Conservation (phyloP, 2,113 vertebrate genomes). For the Equus przewalskii region DNA sequence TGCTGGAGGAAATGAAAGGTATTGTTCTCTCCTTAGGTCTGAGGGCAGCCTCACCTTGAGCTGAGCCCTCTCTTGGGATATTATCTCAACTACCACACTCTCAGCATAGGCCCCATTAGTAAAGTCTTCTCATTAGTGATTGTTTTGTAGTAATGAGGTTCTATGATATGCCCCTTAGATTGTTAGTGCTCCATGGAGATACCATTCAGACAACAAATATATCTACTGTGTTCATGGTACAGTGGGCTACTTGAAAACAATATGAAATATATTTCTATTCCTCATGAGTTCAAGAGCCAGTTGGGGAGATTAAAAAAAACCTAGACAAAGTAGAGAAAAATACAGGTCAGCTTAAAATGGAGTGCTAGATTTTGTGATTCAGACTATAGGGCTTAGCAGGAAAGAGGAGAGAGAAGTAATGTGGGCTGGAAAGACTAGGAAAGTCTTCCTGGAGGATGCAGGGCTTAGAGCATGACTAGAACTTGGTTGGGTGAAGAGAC, state of each 20-base stretch:
- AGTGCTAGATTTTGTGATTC: not conserved
- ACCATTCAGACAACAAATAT: not conserved
- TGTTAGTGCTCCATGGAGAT: not conserved
- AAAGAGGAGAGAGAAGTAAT: not conserved
- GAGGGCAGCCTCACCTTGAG: not conserved
- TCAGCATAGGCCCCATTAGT: not conserved
- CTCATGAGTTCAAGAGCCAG: constrained; percentile 37
- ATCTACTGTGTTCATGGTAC: not conserved
- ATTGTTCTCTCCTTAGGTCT: not conserved
- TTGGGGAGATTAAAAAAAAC: not conserved
- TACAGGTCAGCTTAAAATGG: not conserved
- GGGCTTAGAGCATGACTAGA: not conserved
- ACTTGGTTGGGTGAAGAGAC: not conserved
- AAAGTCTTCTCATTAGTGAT: constrained; percentile 4
- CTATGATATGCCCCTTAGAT: not conserved
- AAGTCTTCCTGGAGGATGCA: not conserved
- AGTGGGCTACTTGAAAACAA: constrained; percentile 29
- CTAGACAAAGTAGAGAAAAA: not conserved
- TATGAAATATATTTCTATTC: not conserved
- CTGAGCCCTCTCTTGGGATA: not conserved
- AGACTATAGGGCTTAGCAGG: not conserved
- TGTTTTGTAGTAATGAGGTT: constrained; percentile 31
- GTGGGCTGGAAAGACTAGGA: not conserved
- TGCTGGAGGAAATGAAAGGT: constrained; percentile 23
- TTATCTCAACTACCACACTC: not conserved